phyloP scores from a whole-genome alignment of 2,113 vertebrate species.

The Ciconia stormi region DNA sequence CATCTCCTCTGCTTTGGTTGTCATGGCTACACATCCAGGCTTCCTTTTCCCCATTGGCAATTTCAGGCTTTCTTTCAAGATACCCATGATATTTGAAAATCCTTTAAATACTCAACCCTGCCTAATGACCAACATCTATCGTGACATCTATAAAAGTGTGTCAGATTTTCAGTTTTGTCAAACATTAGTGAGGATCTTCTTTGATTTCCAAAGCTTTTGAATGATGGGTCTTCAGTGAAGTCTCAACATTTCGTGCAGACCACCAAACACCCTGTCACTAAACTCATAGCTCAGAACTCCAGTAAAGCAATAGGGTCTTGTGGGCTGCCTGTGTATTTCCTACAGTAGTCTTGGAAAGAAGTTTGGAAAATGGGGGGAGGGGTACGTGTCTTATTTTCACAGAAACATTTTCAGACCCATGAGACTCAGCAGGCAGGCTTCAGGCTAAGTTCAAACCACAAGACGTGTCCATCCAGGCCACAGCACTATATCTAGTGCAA shows the following conservation, averaged over 20 bases:
- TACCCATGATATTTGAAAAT: neutral
- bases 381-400: neutral
- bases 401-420: neutral
- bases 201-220: neutral
- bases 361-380: neutral
- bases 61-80: neutral
- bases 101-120: neutral
- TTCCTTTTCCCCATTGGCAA: neutral
- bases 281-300: neutral
- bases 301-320: neutral
- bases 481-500: neutral
- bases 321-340: neutral
- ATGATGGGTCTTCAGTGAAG: neutral
- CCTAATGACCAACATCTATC: neutral
- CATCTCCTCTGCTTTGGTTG: constrained; percentile 5
- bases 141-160: neutral
- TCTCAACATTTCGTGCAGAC: neutral
- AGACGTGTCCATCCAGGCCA: neutral
- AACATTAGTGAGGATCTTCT: neutral
- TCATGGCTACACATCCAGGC: constrained; percentile 47
- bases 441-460: neutral
- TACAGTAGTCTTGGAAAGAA: neutral
- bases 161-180: neutral
- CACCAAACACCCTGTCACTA: neutral
- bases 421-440: neutral